Evolutionary conservation across 2,888 invertebrate genomes (phyloP), one percentile per base, ranked within the genome.

Genomic region (Cybosia mesomella): DNA sequence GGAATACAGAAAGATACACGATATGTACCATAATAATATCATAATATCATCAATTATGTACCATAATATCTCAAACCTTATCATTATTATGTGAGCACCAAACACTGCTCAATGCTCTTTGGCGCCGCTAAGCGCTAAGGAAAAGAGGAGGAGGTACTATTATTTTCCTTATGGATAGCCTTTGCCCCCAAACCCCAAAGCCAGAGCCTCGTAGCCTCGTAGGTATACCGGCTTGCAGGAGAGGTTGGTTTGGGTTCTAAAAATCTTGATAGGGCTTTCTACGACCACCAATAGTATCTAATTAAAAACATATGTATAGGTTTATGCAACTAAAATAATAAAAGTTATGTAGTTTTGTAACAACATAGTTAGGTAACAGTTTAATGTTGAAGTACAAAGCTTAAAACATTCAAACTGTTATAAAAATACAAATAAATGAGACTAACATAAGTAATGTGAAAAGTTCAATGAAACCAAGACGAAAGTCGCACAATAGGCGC

Each of bases 401-500:
- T n/a, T 49, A n/a, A 58, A 32, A 58, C 1, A 32, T 1, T 58
- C n/a, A 58, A 58, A 34, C 18, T n/a, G 9, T n/a, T 49, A n/a
- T 24, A 61, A 32, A 54, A 32, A 21, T 39, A 21, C 11, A 21
- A 54, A 67, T 53, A 53, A 54, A 53, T 67, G 21, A 10, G 49
- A n/a, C 36, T 57, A 63, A 24, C 39, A 60, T 55, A n/a, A 68
- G 10, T 64, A 59, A 68, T 53, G n/a, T 54, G 28, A 28, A 64
- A 61, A 60, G n/a, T 24, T 60, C 59, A 60, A 64, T 43, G 28
- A 58, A 69, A 75, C 63, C 67, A 72, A 71, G 63, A 28, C 49
- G n/a, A 13, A 34, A 58, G 57, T n/a, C 59, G 28, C 28, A 72
- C 70, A 75, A 75, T 58, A 73, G 66, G 67, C 68, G 70, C 69